phyloP scores from a whole-genome alignment of 2,113 vertebrate species.

The Helogale parvula region DNA sequence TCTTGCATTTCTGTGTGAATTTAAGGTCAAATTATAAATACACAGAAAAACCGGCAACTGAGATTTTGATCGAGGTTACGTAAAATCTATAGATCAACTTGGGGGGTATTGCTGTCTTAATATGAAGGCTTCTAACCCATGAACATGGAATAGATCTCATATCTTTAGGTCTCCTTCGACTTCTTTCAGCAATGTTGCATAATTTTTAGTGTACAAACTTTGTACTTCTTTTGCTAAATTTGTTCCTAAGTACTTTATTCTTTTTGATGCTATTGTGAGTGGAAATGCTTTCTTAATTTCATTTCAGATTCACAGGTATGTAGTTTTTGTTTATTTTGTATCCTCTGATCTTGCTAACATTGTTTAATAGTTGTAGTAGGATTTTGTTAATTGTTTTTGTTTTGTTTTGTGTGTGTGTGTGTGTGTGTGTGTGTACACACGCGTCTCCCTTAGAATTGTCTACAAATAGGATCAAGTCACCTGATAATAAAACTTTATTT shows the following conservation, averaged over 20 bases:
- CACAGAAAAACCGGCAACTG: neutral
- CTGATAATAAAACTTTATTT: neutral
- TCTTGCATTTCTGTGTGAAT: slow-evolving; percentile 11
- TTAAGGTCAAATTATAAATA: neutral
- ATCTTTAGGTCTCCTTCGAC: neutral
- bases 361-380: neutral
- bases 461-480: neutral
- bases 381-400: neutral
- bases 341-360: neutral
- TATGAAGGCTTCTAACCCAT: neutral
- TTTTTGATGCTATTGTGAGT: slow-evolving; percentile 19
- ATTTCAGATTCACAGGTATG: neutral
- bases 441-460: neutral
- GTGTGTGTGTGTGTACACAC: neutral
- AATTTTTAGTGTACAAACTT: neutral
- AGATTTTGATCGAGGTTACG: neutral
- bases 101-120: neutral
- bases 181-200: neutral
- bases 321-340: neutral
- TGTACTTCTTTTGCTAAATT: neutral
- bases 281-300: neutral
- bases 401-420: neutral
- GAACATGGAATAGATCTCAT: neutral
- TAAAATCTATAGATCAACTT: neutral
- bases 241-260: neutral